Evolutionary conservation across 2,113 vertebrate genomes (phyloP).

Genomic region (Progne subis): DNA sequence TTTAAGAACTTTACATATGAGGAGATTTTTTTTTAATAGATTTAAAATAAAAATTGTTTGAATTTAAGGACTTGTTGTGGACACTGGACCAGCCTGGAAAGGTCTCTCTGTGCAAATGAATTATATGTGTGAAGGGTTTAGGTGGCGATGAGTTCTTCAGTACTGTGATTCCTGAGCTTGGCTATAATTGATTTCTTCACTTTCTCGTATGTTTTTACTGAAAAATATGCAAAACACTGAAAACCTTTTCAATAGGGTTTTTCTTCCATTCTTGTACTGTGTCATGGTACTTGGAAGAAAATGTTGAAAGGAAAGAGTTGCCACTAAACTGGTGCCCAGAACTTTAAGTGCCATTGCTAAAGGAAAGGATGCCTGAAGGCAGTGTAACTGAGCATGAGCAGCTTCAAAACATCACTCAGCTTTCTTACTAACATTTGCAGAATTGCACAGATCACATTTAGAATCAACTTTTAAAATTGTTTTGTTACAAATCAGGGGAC

Average conservation of each 20-base stretch:
- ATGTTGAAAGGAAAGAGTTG: background rate
- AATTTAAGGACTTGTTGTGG: background rate
- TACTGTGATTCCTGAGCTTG: background rate
- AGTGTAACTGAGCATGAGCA: background rate
- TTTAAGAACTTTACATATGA: background rate
- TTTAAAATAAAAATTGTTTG: background rate
- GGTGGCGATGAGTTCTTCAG: background rate
- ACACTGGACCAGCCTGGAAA: background rate
- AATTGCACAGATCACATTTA: background rate
- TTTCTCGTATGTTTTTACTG: background rate
- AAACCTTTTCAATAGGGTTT: background rate
- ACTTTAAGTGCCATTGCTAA: background rate
- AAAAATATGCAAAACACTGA: background rate
- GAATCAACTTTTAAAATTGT: background rate
- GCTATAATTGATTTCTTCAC: background rate
- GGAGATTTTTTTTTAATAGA: background rate
- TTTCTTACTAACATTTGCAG: background rate
- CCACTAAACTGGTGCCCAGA: background rate
- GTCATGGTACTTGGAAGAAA: background rate
- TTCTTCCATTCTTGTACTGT: background rate
- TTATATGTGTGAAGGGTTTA: background rate
- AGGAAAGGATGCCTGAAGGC: background rate
- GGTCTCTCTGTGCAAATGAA: background rate
- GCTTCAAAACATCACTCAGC: background rate
- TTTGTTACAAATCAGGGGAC: background rate